Base-by-base conservation (phyloP, 2,797 vertebrate genomes). In the Nyctibius grandis region DNA sequence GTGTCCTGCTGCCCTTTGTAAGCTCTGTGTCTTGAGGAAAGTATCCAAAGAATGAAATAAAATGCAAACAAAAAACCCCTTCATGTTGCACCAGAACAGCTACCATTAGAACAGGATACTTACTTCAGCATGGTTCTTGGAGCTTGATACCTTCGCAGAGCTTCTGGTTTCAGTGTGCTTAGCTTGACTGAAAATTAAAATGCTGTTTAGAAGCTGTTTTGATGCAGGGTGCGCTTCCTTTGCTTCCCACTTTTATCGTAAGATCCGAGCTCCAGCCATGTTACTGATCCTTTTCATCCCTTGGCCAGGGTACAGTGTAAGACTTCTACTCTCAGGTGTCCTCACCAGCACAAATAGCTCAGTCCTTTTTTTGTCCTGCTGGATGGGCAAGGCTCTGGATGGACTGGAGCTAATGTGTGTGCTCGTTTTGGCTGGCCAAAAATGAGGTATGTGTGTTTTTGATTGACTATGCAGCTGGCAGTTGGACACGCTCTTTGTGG, bases 391-490 rank as follows among this genome's bases (percentile, higher is more conserved):
- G 73, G 79, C 91, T 95, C 92, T 86, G 88, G 50, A 84, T 76
- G 83, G 90, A 73, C 56, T 88, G 88, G 93, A 87, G 88, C 80
- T 95, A 73, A 69, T 69, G 44, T 81, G 47, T 93, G 67, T 91
- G 79, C 85, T 90, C 5, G 5, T 87, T 95, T 79, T 86, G 90
- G 70, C 80, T 92, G 90, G 63, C 86, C 80, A 76, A 9, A 72
- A 36, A 48, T 61, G 80, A 96, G 92, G 74, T 91, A 40, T 80
- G 82, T 93, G 93, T 94, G 91, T 29, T 89, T 96, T 83, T 89
- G 84, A 29, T 70, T 88, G 82, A 29, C 59, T 76, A 0, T 60
- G 70, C 89, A 79, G 75, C 94, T 93, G 93, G 75, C 75, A 85
- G 7, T 73, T 87, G 63, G 69, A 80, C 60, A 64, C 0, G 1